Evolutionary conservation across 2,113 vertebrate genomes (phyloP).

Genomic region (Colistium nudipinnis): DNA sequence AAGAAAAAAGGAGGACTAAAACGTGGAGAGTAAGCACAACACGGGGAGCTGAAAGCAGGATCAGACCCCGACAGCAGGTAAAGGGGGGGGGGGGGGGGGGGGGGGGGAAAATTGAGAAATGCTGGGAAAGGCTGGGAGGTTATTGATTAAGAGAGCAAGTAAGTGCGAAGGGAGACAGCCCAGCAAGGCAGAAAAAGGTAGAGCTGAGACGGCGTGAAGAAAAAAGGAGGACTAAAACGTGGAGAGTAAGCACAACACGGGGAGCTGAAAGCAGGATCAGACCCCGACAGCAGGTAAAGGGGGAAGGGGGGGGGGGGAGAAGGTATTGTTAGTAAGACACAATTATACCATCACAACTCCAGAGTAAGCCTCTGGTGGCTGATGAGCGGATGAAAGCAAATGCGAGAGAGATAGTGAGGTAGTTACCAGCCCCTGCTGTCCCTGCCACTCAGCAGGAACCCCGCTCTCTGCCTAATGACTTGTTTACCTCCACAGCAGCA

Average conservation of each 20-base stretch:
- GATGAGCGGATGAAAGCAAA: constrained; percentile 64
- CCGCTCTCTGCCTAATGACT: constrained; percentile 75
- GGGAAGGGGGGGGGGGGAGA: constrained; percentile 17
- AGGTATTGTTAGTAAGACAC: constrained; percentile 47
- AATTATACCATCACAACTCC: constrained; percentile 50
- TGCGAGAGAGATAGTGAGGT: constrained; percentile 36
- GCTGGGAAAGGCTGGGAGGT: constrained; percentile 47
- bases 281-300: constrained; percentile 59
- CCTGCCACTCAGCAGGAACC: constrained; percentile 70
- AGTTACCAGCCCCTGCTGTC: constrained; percentile 69
- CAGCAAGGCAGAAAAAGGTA: constrained; percentile 29
- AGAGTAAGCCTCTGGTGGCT: constrained; percentile 52
- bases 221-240: constrained; percentile 56
- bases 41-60: constrained; percentile 65
- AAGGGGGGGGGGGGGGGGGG: constrained; percentile 30
- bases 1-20: constrained; percentile 62
- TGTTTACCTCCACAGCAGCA: constrained; percentile 75
- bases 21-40: constrained; percentile 42
- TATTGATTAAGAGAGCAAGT: constrained; percentile 72
- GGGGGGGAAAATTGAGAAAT: constrained; percentile 56
- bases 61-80: constrained; percentile 64
- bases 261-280: constrained; percentile 69
- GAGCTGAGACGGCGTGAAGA: constrained; percentile 62
- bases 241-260: constrained; percentile 44
- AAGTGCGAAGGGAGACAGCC: constrained; percentile 50